Conservation (phyloP, 2,113 vertebrate species). For the Tonatia bakeri region DNA sequence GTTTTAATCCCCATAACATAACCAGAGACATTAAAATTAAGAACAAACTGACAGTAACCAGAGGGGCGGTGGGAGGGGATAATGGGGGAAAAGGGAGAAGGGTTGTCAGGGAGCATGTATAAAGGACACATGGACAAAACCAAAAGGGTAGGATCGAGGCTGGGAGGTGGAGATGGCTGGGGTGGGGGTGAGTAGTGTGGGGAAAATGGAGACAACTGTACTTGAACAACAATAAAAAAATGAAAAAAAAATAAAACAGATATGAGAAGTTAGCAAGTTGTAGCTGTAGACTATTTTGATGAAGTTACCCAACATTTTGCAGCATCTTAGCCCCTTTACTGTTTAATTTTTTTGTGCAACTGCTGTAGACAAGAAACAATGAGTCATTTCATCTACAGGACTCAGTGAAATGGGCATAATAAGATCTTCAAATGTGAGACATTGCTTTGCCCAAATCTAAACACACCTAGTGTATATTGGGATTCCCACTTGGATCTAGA, state of each 20-base stretch:
- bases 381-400: not conserved
- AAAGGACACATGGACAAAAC: no score
- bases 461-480: not conserved
- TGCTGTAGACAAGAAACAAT: not conserved
- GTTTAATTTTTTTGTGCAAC: conserved; percentile 5
- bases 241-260: not conserved
- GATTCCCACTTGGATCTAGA: not conserved
- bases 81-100: no score
- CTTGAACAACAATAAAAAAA: no score
- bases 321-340: not conserved
- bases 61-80: no score
- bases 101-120: no score
- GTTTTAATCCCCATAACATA: not conserved
- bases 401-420: not conserved
- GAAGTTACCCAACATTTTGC: not conserved
- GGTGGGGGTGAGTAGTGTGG: no score
- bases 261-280: conserved; percentile 20
- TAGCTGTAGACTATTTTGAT: conserved; percentile 18
- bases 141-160: no score
- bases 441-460: conserved; percentile 2
- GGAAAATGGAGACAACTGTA: no score
- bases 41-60: no score
- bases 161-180: no score
- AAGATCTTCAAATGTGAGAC: not conserved
- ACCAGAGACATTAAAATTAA: no score